These are phyloP conservation scores for Nyctalus aviator DNA, from an alignment of 2,797 vertebrate species.

Conservation along the genomic window DNA sequence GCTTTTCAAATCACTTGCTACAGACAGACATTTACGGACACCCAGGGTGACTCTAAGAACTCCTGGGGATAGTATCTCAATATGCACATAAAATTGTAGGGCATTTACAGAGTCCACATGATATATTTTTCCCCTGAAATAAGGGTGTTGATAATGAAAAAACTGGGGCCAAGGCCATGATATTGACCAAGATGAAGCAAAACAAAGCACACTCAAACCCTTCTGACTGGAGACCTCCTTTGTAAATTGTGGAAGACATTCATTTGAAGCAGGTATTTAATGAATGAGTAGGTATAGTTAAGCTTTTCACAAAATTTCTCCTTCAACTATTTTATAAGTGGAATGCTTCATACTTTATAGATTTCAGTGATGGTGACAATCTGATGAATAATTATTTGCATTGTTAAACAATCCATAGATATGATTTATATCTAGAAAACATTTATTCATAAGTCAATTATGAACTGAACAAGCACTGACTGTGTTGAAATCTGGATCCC, in stretches of 20 bases:
- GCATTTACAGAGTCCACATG: background rate
- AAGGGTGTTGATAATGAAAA: background rate
- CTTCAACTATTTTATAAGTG: background rate
- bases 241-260: background rate
- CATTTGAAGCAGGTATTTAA: background rate
- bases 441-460: slow-evolving; percentile 39
- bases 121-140: background rate
- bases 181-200: background rate
- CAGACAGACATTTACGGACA: background rate
- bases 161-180: background rate
- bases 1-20: background rate
- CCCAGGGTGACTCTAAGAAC: background rate
- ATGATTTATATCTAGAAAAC: background rate
- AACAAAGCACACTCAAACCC: background rate
- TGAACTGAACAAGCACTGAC: background rate
- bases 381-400: background rate
- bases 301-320: background rate
- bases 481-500: background rate
- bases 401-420: slow-evolving; percentile 44
- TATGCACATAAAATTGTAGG: background rate
- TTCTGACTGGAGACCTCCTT: background rate
- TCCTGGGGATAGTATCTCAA: background rate
- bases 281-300: background rate
- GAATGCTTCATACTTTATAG: background rate
- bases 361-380: background rate